These are phyloP conservation scores for Dendrocincla fuliginosa DNA, from an alignment of 2,797 vertebrate genomes.

Conservation along the genomic window DNA sequence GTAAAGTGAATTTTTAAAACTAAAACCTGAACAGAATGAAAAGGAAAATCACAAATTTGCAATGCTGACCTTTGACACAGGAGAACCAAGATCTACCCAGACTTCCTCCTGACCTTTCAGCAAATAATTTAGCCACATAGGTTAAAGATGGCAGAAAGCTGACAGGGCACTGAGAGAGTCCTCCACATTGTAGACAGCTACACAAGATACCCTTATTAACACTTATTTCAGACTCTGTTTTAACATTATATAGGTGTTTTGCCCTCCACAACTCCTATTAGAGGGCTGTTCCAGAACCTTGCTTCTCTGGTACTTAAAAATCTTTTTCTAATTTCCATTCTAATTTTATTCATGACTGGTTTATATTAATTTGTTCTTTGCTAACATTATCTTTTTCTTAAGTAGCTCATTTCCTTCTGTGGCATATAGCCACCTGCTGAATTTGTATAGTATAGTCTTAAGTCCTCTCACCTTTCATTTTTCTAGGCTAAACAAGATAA, in stretches of 20 bases:
- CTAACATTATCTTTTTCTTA: conserved; percentile 38
- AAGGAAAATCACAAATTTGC: background rate
- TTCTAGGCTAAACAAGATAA: background rate
- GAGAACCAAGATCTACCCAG: background rate
- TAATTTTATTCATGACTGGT: conserved; percentile 62
- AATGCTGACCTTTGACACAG: background rate
- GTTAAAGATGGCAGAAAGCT: background rate
- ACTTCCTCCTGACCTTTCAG: background rate
- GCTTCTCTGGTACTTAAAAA: conserved; percentile 26
- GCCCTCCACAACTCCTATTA: background rate
- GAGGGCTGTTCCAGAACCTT: conserved; percentile 26
- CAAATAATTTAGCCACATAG: background rate
- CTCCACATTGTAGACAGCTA: background rate
- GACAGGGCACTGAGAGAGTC: background rate
- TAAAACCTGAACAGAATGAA: background rate
- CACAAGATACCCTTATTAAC: background rate
- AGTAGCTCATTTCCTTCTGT: conserved; percentile 28
- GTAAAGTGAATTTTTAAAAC: background rate
- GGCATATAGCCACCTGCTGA: background rate
- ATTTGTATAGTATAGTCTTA: background rate
- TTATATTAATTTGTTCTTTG: conserved; percentile 43
- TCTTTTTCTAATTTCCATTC: conserved; percentile 26
- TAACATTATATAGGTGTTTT: background rate
- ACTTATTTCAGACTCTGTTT: background rate
- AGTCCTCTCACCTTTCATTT: background rate